Percentiles rank a stretch among this genome's conserved stretches.
Evolutionary conservation across 1,140 invertebrate genomes (phyloP).

Genomic region (Aricia agestis): DNA sequence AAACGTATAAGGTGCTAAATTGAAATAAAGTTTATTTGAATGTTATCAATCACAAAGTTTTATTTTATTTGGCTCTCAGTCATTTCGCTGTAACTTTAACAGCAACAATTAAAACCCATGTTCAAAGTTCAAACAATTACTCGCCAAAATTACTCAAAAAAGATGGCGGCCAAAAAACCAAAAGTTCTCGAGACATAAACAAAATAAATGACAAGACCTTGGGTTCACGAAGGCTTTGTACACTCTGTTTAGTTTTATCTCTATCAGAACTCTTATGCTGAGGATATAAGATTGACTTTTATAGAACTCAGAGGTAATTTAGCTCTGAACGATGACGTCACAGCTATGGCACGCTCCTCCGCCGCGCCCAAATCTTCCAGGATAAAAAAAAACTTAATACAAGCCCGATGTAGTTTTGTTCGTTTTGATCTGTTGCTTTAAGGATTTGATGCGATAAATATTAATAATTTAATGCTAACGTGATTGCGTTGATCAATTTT

Average conservation of each 20-base stretch:
- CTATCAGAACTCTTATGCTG: too few species aligned
- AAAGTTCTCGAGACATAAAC: constrained; percentile 9
- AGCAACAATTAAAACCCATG: background rate
- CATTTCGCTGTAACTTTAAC: background rate
- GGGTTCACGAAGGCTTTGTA: constrained; percentile 68
- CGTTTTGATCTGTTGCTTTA: constrained; percentile 29
- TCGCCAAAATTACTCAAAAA: background rate
- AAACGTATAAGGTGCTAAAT: background rate
- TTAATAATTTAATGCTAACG: constrained; percentile 2
- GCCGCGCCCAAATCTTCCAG: constrained; percentile 59
- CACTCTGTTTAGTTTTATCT: too few species aligned
- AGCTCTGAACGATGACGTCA: constrained; percentile 39
- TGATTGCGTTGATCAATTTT: too few species aligned
- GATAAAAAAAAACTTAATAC: constrained; percentile 48
- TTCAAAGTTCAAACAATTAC: background rate
- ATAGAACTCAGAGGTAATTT: too few species aligned
- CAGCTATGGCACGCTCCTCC: constrained; percentile 59
- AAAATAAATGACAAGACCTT: constrained; percentile 19
- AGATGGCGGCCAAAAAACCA: constrained; percentile 6
- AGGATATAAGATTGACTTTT: too few species aligned
- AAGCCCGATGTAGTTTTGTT: constrained; percentile 44
- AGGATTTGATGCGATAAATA: background rate
- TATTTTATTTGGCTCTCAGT: background rate
- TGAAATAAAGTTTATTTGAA: background rate
- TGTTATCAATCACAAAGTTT: background rate